Conservation (phyloP, 37 sponge, comb jelly and placozoan genomes). For the Ephydatia muelleri region DNA sequence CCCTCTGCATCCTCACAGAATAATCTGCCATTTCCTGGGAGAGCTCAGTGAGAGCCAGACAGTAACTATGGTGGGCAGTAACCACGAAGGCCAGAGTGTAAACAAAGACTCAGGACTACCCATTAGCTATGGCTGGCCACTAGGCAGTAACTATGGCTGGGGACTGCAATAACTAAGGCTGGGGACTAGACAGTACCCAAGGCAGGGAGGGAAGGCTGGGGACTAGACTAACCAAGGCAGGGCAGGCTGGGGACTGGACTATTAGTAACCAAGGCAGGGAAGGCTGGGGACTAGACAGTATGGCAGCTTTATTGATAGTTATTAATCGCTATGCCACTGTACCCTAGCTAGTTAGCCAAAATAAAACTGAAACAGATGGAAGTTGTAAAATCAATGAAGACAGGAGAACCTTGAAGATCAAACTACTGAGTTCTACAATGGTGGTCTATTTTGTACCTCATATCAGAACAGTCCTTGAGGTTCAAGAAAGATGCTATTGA, state of each 20-base stretch:
- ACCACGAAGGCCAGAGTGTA: not conserved
- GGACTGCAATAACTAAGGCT: too few species aligned
- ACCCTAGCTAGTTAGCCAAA: too few species aligned
- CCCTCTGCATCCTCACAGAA: conserved; percentile 16
- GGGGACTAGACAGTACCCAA: not conserved
- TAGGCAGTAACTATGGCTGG: not conserved
- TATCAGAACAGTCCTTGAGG: conserved; percentile 55
- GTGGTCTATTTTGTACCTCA: conserved; percentile 59
- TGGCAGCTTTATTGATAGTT: too few species aligned
- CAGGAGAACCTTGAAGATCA: too few species aligned
- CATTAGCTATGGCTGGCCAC: not conserved
- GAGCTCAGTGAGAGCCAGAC: conserved; percentile 46
- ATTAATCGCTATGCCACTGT: too few species aligned
- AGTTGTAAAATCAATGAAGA: not conserved
- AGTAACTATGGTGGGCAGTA: not conserved
- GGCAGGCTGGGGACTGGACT: too few species aligned
- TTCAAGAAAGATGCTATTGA: conserved; percentile 31
- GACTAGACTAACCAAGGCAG: too few species aligned
- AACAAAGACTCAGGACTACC: not conserved
- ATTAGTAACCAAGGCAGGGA: too few species aligned
- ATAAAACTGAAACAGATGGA: conserved; percentile 14
- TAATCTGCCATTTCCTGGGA: not conserved
- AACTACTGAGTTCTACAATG: too few species aligned
- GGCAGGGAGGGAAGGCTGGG: too few species aligned
- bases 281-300: too few species aligned